These are phyloP conservation scores for Adelosebastes latens DNA, from an alignment of 2,797 vertebrate genomes.

Conservation along the genomic window DNA sequence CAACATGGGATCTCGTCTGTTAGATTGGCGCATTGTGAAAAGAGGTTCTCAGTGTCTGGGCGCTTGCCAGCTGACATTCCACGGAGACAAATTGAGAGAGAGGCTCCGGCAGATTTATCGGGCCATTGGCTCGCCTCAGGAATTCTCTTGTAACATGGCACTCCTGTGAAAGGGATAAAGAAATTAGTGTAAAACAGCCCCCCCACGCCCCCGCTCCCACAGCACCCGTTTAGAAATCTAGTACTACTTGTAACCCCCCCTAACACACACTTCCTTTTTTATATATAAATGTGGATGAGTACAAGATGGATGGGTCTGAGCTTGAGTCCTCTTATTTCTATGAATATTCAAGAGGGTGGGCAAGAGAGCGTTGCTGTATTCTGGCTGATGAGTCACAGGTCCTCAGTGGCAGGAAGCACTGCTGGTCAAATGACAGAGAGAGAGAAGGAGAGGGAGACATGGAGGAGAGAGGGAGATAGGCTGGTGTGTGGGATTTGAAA, in stretches of 20 bases:
- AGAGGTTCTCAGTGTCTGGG: constrained; percentile 82
- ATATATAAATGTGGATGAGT: constrained; percentile 62
- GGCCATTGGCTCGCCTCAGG: constrained; percentile 84
- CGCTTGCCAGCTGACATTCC: constrained; percentile 86
- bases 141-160: constrained; percentile 86
- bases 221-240: constrained; percentile 60
- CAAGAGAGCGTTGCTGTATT: constrained; percentile 76
- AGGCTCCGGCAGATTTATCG: constrained; percentile 85
- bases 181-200: constrained; percentile 83
- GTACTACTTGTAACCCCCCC: constrained; percentile 21
- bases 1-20: constrained; percentile 80
- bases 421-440: constrained; percentile 83
- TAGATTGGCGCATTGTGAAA: constrained; percentile 82
- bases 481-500: constrained; percentile 82
- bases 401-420: constrained; percentile 84
- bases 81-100: constrained; percentile 84
- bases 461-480: constrained; percentile 39
- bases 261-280: constrained; percentile 37
- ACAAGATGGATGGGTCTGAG: constrained; percentile 68
- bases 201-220: constrained; percentile 41
- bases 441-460: constrained; percentile 51
- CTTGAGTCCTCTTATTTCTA: constrained; percentile 73
- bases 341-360: constrained; percentile 83
- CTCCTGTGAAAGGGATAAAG: constrained; percentile 85
- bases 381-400: constrained; percentile 84